A percentile compares a stretch with the other conserved stretches of the same genome.
phyloP scores from a whole-genome alignment of 1,140 invertebrate species.

The Calephelis virginiensis region DNA sequence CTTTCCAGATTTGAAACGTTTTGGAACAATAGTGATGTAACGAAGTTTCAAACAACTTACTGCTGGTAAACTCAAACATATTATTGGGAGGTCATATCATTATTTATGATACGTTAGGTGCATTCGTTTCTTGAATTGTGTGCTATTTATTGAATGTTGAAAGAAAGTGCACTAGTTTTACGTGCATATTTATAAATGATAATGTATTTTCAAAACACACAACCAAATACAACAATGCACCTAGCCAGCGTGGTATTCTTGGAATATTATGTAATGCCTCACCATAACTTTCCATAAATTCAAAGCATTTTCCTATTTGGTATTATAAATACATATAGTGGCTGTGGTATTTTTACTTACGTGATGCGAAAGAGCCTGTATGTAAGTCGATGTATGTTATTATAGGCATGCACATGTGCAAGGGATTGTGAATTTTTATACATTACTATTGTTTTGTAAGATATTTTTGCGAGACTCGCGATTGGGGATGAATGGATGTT shows the following conservation, averaged over 20 bases:
- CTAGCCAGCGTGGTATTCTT: conserved; percentile 46
- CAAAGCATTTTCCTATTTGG: conserved; percentile 76
- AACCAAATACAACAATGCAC: conserved; percentile 40
- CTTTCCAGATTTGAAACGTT: conserved; percentile 64
- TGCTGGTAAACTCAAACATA: conserved; percentile 66
- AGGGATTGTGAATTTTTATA: conserved; percentile 76
- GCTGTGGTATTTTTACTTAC: conserved; percentile 78
- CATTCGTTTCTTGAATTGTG: conserved; percentile 40
- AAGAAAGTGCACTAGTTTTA: conserved; percentile 4
- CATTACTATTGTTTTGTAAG: conserved; percentile 74
- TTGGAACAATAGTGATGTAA: conserved; percentile 55
- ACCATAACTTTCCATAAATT: conserved; percentile 66
- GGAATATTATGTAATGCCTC: conserved; percentile 60
- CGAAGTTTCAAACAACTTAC: conserved; percentile 63
- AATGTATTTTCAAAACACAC: conserved; percentile 10
- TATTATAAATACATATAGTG: conserved; percentile 78
- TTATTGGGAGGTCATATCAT: conserved; percentile 68
- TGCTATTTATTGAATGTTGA: conserved; percentile 4
- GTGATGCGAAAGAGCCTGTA: conserved; percentile 59
- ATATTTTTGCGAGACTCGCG: conserved; percentile 55
- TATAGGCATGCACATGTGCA: conserved; percentile 77
- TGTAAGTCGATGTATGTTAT: conserved; percentile 72
- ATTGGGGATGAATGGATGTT: conserved; percentile 44
- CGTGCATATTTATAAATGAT: conserved; percentile 2
- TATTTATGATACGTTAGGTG: conserved; percentile 64